Evolutionary conservation across 64 coral and sea anemone species (phyloP).

Genomic region (Montipora capricornis): DNA sequence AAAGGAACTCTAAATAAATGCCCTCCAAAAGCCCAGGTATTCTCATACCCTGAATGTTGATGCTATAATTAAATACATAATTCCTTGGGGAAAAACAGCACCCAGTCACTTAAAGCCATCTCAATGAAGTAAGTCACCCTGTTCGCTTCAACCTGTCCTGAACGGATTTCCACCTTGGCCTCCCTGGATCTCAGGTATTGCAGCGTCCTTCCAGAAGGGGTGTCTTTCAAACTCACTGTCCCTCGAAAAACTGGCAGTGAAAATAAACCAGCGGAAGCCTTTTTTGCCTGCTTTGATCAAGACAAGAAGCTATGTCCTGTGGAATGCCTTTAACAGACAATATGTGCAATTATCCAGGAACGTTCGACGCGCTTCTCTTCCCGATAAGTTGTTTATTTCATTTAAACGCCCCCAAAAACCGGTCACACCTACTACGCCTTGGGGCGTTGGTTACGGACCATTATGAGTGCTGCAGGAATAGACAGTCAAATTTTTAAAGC

Average conservation of each 20-base stretch:
- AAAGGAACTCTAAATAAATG: background rate
- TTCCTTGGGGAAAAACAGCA: background rate
- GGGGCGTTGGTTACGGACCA: background rate
- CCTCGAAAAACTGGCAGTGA: too few species aligned
- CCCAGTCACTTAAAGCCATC: constrained; percentile 1
- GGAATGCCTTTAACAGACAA: background rate
- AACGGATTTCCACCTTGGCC: constrained; percentile 13
- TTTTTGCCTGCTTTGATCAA: constrained; percentile 2
- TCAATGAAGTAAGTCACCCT: constrained; percentile 23
- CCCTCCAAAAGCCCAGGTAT: constrained; percentile 19
- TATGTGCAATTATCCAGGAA: background rate
- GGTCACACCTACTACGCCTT: background rate
- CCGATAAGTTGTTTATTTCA: constrained; percentile 10
- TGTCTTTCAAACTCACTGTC: background rate
- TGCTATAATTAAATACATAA: constrained; percentile 14
- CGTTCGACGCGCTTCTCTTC: background rate
- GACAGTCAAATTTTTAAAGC: constrained; percentile 28
- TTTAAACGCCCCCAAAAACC: constrained; percentile 33
- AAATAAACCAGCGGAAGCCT: background rate
- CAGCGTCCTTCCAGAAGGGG: constrained; percentile 1
- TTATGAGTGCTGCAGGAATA: constrained; percentile 15
- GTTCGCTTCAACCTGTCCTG: constrained; percentile 3
- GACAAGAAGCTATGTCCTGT: constrained; percentile 2
- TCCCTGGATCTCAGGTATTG: constrained; percentile 10
- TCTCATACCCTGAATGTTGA: constrained; percentile 36